Evolutionary conservation across 2,797 vertebrate species (phyloP).

Genomic region (Enteromius unitaeniatus): DNA sequence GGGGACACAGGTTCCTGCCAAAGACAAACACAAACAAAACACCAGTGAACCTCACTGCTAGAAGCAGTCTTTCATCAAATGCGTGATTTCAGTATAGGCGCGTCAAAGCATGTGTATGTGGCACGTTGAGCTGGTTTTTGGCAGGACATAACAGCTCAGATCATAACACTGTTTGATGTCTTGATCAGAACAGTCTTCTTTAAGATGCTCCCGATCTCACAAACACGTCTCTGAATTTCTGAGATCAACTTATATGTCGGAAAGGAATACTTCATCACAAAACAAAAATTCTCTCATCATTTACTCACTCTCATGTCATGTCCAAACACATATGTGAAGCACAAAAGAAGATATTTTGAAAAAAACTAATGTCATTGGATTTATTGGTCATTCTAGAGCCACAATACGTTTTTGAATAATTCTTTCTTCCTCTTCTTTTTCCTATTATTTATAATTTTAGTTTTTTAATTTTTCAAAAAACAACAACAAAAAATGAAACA

Average conservation of each 20-base stretch:
- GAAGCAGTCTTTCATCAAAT: slow-evolving; percentile 8
- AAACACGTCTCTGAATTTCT: not conserved
- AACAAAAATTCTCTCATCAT: not conserved
- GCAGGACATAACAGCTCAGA: slow-evolving; percentile 3
- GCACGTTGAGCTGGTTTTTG: not conserved
- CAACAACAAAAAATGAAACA: too few relatives aligned
- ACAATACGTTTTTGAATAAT: too few relatives aligned
- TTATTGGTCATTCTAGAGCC: too few relatives aligned
- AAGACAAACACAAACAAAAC: slow-evolving; percentile 25
- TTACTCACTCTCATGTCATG: not conserved
- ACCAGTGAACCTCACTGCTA: not conserved
- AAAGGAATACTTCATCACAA: not conserved
- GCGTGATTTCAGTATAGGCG: not conserved
- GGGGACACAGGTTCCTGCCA: slow-evolving; percentile 20
- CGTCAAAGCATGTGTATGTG: not conserved
- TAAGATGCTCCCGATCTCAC: not conserved
- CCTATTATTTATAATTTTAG: too few relatives aligned
- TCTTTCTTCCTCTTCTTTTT: too few relatives aligned
- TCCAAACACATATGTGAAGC: not conserved
- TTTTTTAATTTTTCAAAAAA: too few relatives aligned
- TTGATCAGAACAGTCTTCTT: slow-evolving; percentile 2
- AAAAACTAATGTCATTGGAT: not conserved
- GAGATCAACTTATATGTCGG: not conserved
- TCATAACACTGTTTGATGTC: slow-evolving; percentile 2
- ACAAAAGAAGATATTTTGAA: not conserved